A percentile compares a stretch with the other conserved stretches of the same genome.
These are phyloP conservation scores for Enoplosus armatus DNA, from an alignment of 2,797 vertebrate genomes.

Conservation along the genomic window DNA sequence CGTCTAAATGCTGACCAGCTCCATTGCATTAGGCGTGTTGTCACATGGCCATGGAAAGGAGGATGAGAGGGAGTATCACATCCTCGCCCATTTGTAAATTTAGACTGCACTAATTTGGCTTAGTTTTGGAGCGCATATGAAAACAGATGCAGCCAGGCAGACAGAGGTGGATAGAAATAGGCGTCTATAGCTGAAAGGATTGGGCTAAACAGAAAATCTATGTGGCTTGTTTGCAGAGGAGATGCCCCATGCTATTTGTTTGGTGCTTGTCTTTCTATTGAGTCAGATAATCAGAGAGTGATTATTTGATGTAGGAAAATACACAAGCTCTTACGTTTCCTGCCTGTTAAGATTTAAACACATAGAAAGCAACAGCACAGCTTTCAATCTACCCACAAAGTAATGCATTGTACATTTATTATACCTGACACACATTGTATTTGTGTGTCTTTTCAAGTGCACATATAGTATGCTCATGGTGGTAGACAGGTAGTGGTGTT, in stretches of 20 bases:
- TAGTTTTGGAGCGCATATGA: not conserved
- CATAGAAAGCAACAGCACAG: slow-evolving; percentile 34
- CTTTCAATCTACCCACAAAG: slow-evolving; percentile 42
- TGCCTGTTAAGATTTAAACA: slow-evolving; percentile 37
- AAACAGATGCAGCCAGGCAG: slow-evolving; percentile 30
- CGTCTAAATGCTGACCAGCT: slow-evolving; percentile 89
- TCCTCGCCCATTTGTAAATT: slow-evolving; percentile 86
- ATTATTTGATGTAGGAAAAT: slow-evolving; percentile 52
- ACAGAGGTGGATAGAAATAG: slow-evolving; percentile 61
- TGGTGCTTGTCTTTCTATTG: slow-evolving; percentile 44
- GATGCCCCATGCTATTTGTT: slow-evolving; percentile 72
- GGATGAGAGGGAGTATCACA: slow-evolving; percentile 70
- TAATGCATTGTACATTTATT: slow-evolving; percentile 34
- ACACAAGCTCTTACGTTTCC: slow-evolving; percentile 28
- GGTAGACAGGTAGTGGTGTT: not conserved
- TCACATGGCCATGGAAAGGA: slow-evolving; percentile 76
- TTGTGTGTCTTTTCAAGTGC: not conserved
- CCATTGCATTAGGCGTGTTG: slow-evolving; percentile 68
- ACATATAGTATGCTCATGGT: not conserved
- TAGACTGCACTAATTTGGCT: slow-evolving; percentile 86
- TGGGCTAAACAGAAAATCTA: slow-evolving; percentile 87
- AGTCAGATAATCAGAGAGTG: slow-evolving; percentile 50
- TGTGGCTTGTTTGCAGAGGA: slow-evolving; percentile 86
- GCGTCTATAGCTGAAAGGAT: slow-evolving; percentile 85
- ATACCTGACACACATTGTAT: not conserved